Evolutionary conservation across 2,888 invertebrate species (phyloP).

Genomic region (Eulithis prunata): DNA sequence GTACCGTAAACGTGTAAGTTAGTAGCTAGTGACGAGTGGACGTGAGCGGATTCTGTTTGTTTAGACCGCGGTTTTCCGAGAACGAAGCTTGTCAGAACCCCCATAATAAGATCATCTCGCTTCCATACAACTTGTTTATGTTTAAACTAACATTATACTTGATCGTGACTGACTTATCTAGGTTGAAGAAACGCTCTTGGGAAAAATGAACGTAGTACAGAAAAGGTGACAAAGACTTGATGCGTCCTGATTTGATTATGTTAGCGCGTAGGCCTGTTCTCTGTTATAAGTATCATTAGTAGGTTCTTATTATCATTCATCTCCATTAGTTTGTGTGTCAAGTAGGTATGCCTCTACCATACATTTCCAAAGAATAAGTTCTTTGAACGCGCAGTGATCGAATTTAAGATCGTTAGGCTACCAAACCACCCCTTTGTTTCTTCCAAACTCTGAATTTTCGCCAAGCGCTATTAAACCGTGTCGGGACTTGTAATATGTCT

Average conservation of each 20-base stretch:
- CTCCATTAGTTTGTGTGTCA: too few relatives aligned
- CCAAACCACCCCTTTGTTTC: too few relatives aligned
- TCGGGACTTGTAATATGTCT: too few relatives aligned
- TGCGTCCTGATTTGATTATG: neutral
- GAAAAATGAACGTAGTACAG: conserved; percentile 1
- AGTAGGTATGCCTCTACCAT: too few relatives aligned
- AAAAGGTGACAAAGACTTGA: conserved; percentile 3
- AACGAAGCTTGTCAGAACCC: conserved; percentile 51
- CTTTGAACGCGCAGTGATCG: too few relatives aligned
- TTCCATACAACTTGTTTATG: conserved; percentile 38
- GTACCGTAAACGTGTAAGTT: conserved; percentile 74
- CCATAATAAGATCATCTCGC: conserved; percentile 44
- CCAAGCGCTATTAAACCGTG: too few relatives aligned
- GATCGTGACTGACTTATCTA: conserved; percentile 28
- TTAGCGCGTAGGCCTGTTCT: too few relatives aligned
- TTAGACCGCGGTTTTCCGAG: conserved; percentile 65
- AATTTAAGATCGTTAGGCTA: too few relatives aligned
- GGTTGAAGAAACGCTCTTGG: conserved; percentile 12
- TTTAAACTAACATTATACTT: conserved; percentile 33
- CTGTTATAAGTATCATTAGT: too few relatives aligned
- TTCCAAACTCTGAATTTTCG: too few relatives aligned
- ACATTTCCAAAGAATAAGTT: too few relatives aligned
- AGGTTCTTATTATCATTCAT: too few relatives aligned
- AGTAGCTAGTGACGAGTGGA: conserved; percentile 76
- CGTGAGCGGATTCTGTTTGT: conserved; percentile 79